Evolutionary conservation across 2,797 vertebrate species (phyloP), one percentile per base, ranked within the genome.

Genomic region (Gallirallus australis): DNA sequence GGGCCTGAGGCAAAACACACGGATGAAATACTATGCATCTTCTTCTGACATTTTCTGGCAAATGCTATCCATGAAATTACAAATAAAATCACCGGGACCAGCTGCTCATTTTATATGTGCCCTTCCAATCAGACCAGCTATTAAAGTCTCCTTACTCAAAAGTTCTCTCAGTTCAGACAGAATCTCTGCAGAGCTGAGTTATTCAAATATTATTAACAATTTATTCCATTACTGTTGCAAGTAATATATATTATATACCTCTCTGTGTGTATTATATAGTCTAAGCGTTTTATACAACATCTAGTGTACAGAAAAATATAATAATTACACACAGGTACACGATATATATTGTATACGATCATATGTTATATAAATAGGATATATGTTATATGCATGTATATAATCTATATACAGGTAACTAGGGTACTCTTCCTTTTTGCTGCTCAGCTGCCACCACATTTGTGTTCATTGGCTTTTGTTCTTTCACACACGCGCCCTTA

Each of bases 61-160:
- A 95, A 88, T 75, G 37, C 54, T 89, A 21, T 70, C 59, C 75
- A 88, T 92, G 61, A 96, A 94, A 96, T 91, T 93, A 63, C 80
- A 96, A 95, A 96, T 91, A 89, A 94, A 96, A 88, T 80, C 82
- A 73, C 72, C 25, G 61, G 78, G 81, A 93, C 70, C 60, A 96
- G 80, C 80, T 96, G 77, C 71, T 94, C 78, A 82, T 71, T 94
- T 96, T 93, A 82, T 72, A 68, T 79, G 35, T 88, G 59, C 54
- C 31, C 37, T 89, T 96, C 68, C 78, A 94, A 76, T 68, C 64
- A 91, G 75, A 68, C 57, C 66, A 93, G n/a, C 68, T 89, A 80
- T 83, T 94, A 80, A 84, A 79, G 47, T 61, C 48, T 91, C 86
- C 89, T 80, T 91, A 56, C 52, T 60, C 25, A 14, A 35, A 92